Evolutionary conservation across 2,888 invertebrate species (phyloP), one percentile per base, ranked within the genome.

Genomic region (Caenorhabditis japonica): DNA sequence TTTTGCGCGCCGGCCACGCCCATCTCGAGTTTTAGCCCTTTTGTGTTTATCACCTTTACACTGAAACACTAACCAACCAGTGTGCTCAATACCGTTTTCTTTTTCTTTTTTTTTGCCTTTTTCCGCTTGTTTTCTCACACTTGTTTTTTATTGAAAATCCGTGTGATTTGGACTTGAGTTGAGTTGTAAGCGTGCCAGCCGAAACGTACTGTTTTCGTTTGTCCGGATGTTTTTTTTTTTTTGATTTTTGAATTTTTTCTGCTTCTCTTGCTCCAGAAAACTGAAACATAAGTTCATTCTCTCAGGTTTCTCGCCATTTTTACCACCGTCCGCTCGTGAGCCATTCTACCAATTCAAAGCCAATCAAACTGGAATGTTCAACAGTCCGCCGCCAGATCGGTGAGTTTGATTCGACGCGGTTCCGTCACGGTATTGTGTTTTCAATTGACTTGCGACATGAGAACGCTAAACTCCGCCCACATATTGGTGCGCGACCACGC

Each of bases 291-390:
- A 21, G 15, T 55, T 25, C n/a, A 43, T 46, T 53, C 38, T 59
- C 52, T 17, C 62, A 76, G 83, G 81, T 19, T 83, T 83, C 74
- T 83, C 82, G 0, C 84, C 84, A 8, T 84, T 85, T 62, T 62
- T 85, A 19, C 85, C 85, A 19, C 76, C 82, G 2, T 56, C 76
- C 0, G 68, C 70, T 38, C 75, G 85, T 8, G 78, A 80, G 39
- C 84, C 82, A 0, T 85, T 85, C 76, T 84, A 85, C 58, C 80
- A 83, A 39, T 85, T 85, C 76, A 84, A 84, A 46, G 84, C 84
- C 8, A 85, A 85, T 74, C 84, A 83, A 43, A 85, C 85, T 0
- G 83, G 83, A 41, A 84, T 85, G 79, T 81, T 82, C 75, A 83
- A 84, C 59, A 72, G 78, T 34, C 82, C 84, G 7, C 79, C 80